Conservation (phyloP, 2,888 invertebrate species). For the Harpalus rufipes region DNA sequence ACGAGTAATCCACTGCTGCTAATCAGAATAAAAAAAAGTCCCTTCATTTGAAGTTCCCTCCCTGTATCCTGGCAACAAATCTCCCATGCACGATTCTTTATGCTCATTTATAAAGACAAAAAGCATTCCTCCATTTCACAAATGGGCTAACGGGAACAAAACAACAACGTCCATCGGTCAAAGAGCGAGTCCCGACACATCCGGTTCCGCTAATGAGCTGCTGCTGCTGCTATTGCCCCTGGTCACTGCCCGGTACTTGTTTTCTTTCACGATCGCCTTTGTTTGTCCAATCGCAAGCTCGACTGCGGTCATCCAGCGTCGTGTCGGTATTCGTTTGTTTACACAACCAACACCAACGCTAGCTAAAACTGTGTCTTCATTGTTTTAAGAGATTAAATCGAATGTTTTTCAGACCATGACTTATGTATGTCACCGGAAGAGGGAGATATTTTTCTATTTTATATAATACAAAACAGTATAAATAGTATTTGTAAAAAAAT, state of each 20-base stretch:
- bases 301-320: constrained; percentile 1
- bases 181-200: constrained; percentile 36
- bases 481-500: background rate
- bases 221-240: background rate
- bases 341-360: constrained; percentile 5
- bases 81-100: constrained; percentile 7
- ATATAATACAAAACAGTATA: background rate
- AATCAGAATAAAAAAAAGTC: too few species aligned
- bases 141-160: constrained; percentile 50
- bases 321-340: constrained; percentile 38
- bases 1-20: too few species aligned
- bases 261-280: constrained; percentile 54
- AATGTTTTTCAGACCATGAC: constrained; percentile 38
- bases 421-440: background rate
- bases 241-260: constrained; percentile 50
- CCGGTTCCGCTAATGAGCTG: constrained; percentile 51
- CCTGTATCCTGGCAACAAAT: background rate
- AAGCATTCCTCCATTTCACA: constrained; percentile 45
- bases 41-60: too few species aligned
- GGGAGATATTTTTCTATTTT: constrained; percentile 2
- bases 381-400: constrained; percentile 43
- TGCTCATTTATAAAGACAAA: constrained; percentile 54
- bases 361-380: constrained; percentile 38
- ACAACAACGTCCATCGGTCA: constrained; percentile 48
- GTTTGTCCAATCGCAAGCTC: constrained; percentile 38